Base-by-base conservation (phyloP, 2,888 invertebrate genomes). In the Cordylochernes scorpioides region DNA sequence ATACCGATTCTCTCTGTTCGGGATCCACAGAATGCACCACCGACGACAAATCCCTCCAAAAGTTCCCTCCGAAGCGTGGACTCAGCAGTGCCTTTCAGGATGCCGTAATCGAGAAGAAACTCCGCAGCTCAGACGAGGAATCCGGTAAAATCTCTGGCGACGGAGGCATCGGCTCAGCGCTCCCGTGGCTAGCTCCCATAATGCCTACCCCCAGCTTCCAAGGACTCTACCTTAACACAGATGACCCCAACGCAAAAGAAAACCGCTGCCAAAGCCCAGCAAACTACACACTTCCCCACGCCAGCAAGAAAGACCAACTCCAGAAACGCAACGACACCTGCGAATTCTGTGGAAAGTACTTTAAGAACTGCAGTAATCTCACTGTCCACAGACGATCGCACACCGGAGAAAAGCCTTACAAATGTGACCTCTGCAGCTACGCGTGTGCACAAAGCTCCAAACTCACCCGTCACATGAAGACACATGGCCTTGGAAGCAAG, bases 401-500 rank as follows among this genome's bases (percentile, higher is more conserved):
- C 54, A 97, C 94, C 1, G 88, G 94, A 9, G 94, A 97, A 52
- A 97, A 97, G 50, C 97, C 97, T 1, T 97, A 97, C 64, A 88
- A 88, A 54, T 97, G 97, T 52, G 84, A 84, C 52, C 60, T 97
- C 40, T 99, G 97, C 59, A 80, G 80, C 36, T 99, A 99, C 57
- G 97, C 97, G 14, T 97, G 97, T 54, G 94, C 97, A n/a, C 94
- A 97, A 59, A 88, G 88, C 52, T 86, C 86, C 15, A 99, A 99
- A 55, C 63, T 99, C 37, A 99, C 97, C 30, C 67, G 97, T 47
- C 97, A 99, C 62, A 99, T 99, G 97, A 88, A 94, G 56, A 99
- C 97, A 1, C 97, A 99, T 57, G 97, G 97, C 1, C 67, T 94
- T 39, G 65, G 80, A 39, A 91, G 91, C 36, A 88, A 91, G 57